Evolutionary conservation across 2,113 vertebrate genomes (phyloP), one percentile per base, ranked within the genome.

Genomic region (Malurus cyaneus): DNA sequence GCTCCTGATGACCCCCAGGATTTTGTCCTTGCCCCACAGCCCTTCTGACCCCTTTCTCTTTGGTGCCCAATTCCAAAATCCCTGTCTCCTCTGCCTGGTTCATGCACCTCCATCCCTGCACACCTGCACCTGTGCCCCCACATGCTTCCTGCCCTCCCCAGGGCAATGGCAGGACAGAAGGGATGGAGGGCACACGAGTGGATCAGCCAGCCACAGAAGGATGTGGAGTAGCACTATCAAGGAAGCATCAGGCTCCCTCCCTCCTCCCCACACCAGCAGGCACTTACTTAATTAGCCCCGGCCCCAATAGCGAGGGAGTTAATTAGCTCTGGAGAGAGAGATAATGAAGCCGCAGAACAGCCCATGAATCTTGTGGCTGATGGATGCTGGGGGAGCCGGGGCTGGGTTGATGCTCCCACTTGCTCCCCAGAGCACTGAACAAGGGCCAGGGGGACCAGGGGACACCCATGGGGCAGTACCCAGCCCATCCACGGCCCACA

Each of bases 271-370:
- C 23, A 82, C 23, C 66, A 57, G 92, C 62, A 80, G 46, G 59
- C n/a, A 36, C 76, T 92, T 60, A 66, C 74, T 94, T 94, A 93
- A 96, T 94, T 96, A 96, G 95, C 59, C 67, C 59, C 2, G 0
- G 91, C 67, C 85, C 90, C 92, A 92, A 62, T 62, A 80, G 94
- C 3, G 24, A 86, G 94, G 26, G 84, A 94, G 92, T 96, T 98
- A 97, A 98, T 97, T 97, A 98, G 97, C 94, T 97, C 89, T 87
- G 94, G 93, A 95, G 91, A 97, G 77, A 88, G 92, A 97, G 96
- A 97, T 97, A 97, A 97, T 96, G 96, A 97, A 96, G 84, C 77
- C 1, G 26, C 11, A 24, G 74, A 84, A 76, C 23, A 65, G 92
- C 74, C 71, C 92, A 96, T 96, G 95, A 86, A 96, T 96, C 96